Percentiles rank a stretch among this genome's conserved stretches.
Conservation (phyloP, 2,113 vertebrate species). For the Sula dactylatra region DNA sequence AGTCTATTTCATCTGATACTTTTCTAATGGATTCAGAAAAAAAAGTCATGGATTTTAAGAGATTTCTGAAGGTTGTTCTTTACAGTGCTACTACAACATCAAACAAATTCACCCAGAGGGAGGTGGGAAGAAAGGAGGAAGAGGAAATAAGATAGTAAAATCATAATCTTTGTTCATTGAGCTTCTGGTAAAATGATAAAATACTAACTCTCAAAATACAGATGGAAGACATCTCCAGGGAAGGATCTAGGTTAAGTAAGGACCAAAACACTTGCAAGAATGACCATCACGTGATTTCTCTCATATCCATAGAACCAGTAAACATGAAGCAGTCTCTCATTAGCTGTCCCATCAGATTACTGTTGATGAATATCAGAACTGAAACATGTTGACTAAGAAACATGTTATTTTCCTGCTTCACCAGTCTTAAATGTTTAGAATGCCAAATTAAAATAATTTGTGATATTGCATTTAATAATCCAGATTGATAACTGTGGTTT, state of each 20-base stretch:
- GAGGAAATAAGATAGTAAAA: not conserved
- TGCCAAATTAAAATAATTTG: not conserved
- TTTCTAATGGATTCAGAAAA: not conserved
- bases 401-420: not conserved
- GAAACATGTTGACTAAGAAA: not conserved
- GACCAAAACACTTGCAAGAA: not conserved
- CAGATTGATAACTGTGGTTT: not conserved
- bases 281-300: not conserved
- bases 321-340: not conserved
- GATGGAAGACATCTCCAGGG: not conserved
- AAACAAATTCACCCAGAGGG: not conserved
- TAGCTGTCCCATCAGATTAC: not conserved
- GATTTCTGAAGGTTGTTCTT: not conserved
- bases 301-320: not conserved
- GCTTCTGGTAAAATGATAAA: not conserved
- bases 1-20: not conserved
- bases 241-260: not conserved
- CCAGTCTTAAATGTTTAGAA: not conserved
- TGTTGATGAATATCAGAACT: not conserved
- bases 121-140: not conserved
- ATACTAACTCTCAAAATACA: not conserved
- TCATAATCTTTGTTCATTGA: not conserved
- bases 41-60: not conserved
- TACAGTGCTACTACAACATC: not conserved
- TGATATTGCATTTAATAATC: not conserved